Evolutionary conservation across 2,797 vertebrate species (phyloP), one percentile per base, ranked within the genome.

Genomic region (Neostethus bicornis): DNA sequence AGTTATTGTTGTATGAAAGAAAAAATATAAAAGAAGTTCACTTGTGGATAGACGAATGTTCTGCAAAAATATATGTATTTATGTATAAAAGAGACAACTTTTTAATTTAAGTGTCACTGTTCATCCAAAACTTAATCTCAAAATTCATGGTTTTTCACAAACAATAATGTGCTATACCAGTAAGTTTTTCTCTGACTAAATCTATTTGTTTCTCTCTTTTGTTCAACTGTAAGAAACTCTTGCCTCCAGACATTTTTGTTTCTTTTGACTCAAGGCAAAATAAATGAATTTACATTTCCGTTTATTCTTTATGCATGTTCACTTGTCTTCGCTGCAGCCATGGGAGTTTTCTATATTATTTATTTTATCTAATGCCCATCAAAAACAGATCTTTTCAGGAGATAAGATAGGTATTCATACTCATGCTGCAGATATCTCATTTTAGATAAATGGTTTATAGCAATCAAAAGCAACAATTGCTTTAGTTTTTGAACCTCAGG

Each of bases 281-380:
- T 57, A 75, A 69, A 67, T 62, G 13, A 39, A 51, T 65, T 60
- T 62, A 29, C 58, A 70, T 72, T 10, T 46, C 50, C 71, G 39
- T 55, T 2, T 0, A 49, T 54, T 50, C 23, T 61, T 58, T 7
- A 48, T 48, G 47, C 37, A 61, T 25, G 58, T 68, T 67, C 72
- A 12, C 64, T 28, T 13, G 0, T 45, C 24, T 51, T 65, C 19
- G 39, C 57, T 59, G 61, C 32, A 66, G 51, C 47, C 43, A 31
- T 11, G 12, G 23, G 2, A n/a, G 31, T 61, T 61, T 51, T 24
- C 1, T 23, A 54, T 70, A 70, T 37, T 11, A 26, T 43, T 55
- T 59, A 16, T 46, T 60, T 51, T 4, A 38, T 0, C 69, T 70
- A 16, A 34, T 24, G 7, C 41, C 35, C 12, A 49, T 9, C 19